These are phyloP conservation scores for Strigops habroptila DNA, from an alignment of 2,113 vertebrate species.

Conservation along the genomic window DNA sequence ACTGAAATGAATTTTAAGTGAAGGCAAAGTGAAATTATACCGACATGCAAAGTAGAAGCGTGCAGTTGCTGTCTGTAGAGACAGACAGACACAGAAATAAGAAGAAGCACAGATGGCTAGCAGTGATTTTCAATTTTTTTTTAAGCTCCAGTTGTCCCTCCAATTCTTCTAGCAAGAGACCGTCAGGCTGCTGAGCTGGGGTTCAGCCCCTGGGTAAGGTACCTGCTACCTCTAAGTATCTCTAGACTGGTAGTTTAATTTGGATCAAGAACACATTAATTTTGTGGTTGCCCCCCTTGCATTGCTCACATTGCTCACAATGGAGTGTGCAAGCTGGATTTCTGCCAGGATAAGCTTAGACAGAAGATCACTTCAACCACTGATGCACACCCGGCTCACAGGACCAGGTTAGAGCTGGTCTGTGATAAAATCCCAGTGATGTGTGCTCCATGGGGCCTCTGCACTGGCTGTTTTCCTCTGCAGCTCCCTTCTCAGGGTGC, in stretches of 20 bases:
- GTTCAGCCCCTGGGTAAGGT: not conserved
- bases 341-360: not conserved
- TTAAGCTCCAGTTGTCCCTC: not conserved
- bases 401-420: not conserved
- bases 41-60: not conserved
- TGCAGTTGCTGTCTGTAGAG: not conserved
- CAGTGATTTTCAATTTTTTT: not conserved
- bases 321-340: not conserved
- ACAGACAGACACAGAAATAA: not conserved
- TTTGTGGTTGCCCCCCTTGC: not conserved
- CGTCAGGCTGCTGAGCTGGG: not conserved
- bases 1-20: conserved; percentile 3
- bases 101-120: not conserved
- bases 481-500: not conserved
- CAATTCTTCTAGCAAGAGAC: not conserved
- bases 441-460: not conserved
- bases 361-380: not conserved
- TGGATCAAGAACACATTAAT: not conserved
- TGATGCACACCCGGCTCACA: accelerated
- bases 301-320: not conserved
- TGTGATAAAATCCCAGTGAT: not conserved
- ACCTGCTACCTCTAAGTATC: not conserved
- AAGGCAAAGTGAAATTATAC: not conserved
- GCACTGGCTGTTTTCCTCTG: not conserved
- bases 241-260: not conserved